Conservation (phyloP, 2,113 vertebrate genomes). For the Coturnix japonica region DNA sequence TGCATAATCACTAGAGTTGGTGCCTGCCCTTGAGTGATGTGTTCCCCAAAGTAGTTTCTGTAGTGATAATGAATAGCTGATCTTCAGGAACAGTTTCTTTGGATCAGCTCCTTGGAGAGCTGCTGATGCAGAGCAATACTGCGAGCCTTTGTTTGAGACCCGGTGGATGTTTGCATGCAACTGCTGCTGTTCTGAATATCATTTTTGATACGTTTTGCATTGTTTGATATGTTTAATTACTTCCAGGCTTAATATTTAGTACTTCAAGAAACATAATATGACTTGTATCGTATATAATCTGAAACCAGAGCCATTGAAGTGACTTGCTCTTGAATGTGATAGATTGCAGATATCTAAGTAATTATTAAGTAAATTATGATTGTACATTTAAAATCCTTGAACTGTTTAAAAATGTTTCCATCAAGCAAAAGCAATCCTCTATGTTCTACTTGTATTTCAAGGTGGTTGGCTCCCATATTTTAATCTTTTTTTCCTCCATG, state of each 20-base stretch:
- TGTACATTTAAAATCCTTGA: not conserved
- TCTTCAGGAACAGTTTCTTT: not conserved
- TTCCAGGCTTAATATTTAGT: not conserved
- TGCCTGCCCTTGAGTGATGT: not conserved
- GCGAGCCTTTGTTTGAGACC: not conserved
- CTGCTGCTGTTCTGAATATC: not conserved
- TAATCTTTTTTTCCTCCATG: not conserved
- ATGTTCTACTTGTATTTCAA: not conserved
- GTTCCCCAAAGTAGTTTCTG: not conserved
- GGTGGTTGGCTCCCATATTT: not conserved
- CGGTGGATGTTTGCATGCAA: not conserved
- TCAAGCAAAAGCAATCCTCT: not conserved
- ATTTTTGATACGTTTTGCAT: not conserved
- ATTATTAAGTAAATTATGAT: not conserved
- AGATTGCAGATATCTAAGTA: not conserved
- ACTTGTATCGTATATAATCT: not conserved
- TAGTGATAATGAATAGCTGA: not conserved
- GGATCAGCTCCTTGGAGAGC: too few species aligned
- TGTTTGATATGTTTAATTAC: not conserved
- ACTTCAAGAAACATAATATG: not conserved
- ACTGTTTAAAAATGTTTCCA: not conserved
- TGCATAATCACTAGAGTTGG: not conserved
- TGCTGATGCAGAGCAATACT: not conserved
- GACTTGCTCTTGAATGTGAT: not conserved
- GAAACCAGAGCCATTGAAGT: not conserved